These are phyloP conservation scores for Stictocephala bisonia DNA, from an alignment of 2,888 invertebrate genomes.

Conservation along the genomic window DNA sequence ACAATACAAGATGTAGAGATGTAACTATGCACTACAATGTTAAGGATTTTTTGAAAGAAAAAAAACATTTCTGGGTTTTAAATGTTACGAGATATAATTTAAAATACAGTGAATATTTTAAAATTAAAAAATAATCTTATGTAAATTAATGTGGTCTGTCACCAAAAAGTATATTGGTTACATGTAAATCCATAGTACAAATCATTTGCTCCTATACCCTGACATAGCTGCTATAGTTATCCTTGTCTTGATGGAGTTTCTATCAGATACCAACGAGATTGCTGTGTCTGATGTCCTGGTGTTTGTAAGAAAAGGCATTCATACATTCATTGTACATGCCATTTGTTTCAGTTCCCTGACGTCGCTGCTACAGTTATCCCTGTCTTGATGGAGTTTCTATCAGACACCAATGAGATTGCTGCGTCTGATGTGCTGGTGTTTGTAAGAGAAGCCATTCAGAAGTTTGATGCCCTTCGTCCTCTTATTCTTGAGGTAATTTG, in stretches of 20 bases:
- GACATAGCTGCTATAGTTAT: slow-evolving; percentile 95
- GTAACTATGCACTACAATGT: no score
- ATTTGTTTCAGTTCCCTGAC: slow-evolving; percentile 80
- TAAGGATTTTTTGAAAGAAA: no score
- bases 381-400: slow-evolving; percentile 92
- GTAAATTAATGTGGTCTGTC: no score
- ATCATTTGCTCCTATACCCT: slow-evolving; percentile 73
- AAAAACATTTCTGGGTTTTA: no score
- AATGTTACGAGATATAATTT: no score
- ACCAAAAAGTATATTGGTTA: no score
- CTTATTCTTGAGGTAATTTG: slow-evolving; percentile 80
- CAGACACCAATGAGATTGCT: slow-evolving; percentile 88
- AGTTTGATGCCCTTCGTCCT: slow-evolving; percentile 83
- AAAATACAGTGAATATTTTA: no score
- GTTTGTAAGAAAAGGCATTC: slow-evolving; percentile 96
- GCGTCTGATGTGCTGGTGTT: slow-evolving; percentile 95
- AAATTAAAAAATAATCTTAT: not conserved
- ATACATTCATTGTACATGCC: slow-evolving; percentile 62
- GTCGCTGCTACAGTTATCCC: slow-evolving; percentile 95
- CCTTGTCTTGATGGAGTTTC: slow-evolving; percentile 93
- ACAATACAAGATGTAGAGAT: no score
- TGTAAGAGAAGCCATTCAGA: slow-evolving; percentile 95
- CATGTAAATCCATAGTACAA: slow-evolving; percentile 35
- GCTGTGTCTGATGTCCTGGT: slow-evolving; percentile 95
- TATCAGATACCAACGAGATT: slow-evolving; percentile 87